Percentiles rank a stretch among this genome's conserved stretches.
Conservation (phyloP, 2,888 invertebrate species). For the Lepidonotus clava region DNA sequence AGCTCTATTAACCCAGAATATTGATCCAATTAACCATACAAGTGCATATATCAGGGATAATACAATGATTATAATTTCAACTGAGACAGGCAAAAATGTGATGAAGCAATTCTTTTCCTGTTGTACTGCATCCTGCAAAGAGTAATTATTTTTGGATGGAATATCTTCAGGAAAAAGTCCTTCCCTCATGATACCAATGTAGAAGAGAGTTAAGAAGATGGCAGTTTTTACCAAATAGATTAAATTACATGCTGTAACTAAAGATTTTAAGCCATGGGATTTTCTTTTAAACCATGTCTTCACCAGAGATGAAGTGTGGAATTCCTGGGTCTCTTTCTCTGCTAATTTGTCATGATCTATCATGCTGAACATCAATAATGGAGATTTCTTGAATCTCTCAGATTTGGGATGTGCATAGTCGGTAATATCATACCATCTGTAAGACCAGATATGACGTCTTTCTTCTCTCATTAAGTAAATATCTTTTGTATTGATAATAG, state of each 20-base stretch:
- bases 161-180: background rate
- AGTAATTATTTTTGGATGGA: too few relatives aligned
- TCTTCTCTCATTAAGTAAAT: background rate
- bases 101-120: too few relatives aligned
- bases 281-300: background rate
- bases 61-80: too few relatives aligned
- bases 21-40: too few relatives aligned
- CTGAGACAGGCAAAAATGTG: too few relatives aligned
- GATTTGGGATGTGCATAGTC: background rate
- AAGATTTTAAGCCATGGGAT: background rate
- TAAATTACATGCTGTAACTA: background rate
- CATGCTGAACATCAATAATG: background rate
- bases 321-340: background rate
- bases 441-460: background rate
- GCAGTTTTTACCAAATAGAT: background rate
- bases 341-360: background rate
- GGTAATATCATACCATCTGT: background rate
- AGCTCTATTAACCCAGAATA: too few relatives aligned
- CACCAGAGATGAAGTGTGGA: background rate
- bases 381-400: background rate
- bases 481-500: background rate
- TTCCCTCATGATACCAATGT: background rate
- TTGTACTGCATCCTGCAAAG: too few relatives aligned
- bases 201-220: background rate
- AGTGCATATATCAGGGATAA: too few relatives aligned